Percentiles rank a stretch among this genome's conserved stretches.
These are phyloP conservation scores for Taenaris catops DNA, from an alignment of 2,888 invertebrate species.

Conservation along the genomic window DNA sequence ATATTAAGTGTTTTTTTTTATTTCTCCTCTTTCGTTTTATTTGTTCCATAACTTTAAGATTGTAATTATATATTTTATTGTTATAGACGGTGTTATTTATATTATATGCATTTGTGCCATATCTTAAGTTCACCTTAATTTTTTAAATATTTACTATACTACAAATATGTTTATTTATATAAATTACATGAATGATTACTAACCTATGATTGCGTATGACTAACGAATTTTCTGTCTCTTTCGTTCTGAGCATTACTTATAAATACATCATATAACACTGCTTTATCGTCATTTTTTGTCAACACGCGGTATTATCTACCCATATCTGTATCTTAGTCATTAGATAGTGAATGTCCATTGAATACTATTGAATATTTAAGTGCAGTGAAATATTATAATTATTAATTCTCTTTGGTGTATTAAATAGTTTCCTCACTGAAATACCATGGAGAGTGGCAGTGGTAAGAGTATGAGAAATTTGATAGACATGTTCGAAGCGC, in stretches of 20 bases:
- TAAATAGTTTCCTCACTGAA: not conserved
- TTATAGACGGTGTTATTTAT: no score
- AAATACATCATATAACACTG: conserved; percentile 17
- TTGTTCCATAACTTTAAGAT: no score
- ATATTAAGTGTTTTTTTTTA: no score
- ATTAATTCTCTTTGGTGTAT: conserved; percentile 2
- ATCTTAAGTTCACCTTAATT: not conserved
- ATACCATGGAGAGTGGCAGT: conserved; percentile 38
- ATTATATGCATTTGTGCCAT: no score
- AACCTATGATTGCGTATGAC: not conserved
- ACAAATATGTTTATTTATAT: not conserved
- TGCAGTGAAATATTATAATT: conserved; percentile 3
- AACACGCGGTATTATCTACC: conserved; percentile 37
- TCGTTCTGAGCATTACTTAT: conserved; percentile 10
- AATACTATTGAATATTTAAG: conserved; percentile 22
- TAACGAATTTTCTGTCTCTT: conserved; percentile 14
- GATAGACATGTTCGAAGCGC: conserved; percentile 62
- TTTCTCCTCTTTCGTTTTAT: no score
- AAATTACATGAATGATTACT: not conserved
- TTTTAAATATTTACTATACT: not conserved
- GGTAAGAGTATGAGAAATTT: conserved; percentile 45
- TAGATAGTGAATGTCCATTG: conserved; percentile 43
- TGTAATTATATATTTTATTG: no score
- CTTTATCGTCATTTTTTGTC: conserved; percentile 26
- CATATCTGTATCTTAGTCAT: conserved; percentile 45